phyloP scores from a whole-genome alignment of 1,140 invertebrate genomes.

The Euschistus heros region DNA sequence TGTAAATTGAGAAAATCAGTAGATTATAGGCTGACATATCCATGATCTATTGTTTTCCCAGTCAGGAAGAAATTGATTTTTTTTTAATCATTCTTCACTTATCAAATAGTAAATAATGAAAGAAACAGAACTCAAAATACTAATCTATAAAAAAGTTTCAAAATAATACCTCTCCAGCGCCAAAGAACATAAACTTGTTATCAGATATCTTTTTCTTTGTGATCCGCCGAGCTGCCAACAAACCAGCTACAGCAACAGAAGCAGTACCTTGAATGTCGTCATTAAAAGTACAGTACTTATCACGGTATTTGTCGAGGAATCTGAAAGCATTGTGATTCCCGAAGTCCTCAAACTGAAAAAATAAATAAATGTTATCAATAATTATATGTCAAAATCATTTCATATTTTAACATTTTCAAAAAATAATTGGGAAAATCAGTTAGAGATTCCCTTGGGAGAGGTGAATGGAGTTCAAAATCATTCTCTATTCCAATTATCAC shows the following conservation, averaged over 20 bases:
- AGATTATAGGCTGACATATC: too few relatives aligned
- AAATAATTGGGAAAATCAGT: not conserved
- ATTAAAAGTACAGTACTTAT: constrained; percentile 88
- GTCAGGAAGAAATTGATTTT: too few relatives aligned
- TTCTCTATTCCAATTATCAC: too few relatives aligned
- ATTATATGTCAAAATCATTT: not conserved
- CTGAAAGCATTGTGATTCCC: constrained; percentile 87
- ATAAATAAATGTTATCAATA: constrained; percentile 11
- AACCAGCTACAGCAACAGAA: constrained; percentile 79
- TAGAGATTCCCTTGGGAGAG: too few relatives aligned
- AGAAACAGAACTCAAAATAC: too few relatives aligned
- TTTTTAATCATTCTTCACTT: too few relatives aligned
- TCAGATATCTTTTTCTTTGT: constrained; percentile 66
- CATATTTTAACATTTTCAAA: not conserved
- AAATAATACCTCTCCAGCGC: constrained; percentile 67
- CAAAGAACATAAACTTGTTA: constrained; percentile 79
- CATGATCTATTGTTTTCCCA: too few relatives aligned
- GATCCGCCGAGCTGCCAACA: constrained; percentile 69
- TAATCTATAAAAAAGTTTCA: not conserved
- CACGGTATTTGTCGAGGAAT: constrained; percentile 76
- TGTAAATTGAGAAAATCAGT: too few relatives aligned
- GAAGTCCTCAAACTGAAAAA: constrained; percentile 88
- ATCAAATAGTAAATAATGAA: too few relatives aligned
- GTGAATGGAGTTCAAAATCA: too few relatives aligned
- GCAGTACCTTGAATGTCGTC: constrained; percentile 97